Evolutionary conservation across 1,140 invertebrate genomes (phyloP), one percentile per base, ranked within the genome.

Genomic region (Nephila pilipes): DNA sequence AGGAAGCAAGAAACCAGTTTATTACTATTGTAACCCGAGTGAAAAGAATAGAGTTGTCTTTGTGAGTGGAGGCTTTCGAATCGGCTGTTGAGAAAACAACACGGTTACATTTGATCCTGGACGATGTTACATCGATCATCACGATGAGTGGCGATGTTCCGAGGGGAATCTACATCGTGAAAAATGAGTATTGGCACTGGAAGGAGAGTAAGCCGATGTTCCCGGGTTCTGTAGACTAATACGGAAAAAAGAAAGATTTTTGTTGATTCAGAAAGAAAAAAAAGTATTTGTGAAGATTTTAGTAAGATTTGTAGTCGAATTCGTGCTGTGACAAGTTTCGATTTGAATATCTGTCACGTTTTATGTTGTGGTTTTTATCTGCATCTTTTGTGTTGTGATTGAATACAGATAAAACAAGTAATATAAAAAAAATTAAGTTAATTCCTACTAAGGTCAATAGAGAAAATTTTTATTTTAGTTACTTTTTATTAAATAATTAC

Each of bases 151-250:
- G 29, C 65, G 65, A 75, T 60, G 58, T 60, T 60, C 4, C 0
- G 58, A 46, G 46, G 46, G 60, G 22, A 25, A 63, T 63, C 20
- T 29, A 32, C 65, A 75, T 75, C 65, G 65, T 75, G 65, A 75
- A 75, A 75, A 75, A 75, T 75, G 65, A 16, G 65, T 10, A 75
- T 75, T 75, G 65, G 65, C 65, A 75, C 65, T 4, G 65, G 65
- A 75, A 12, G 65, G 32, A 25, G 32, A 75, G 25, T 75, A 29
- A 75, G 16, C 29, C 12, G 16, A 75, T 75, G 65, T 75, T 18
- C 5, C n/a, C 29, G 58, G 18, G 58, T 60, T 22, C 58, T 60
- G 18, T 4, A 22, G 58, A 60, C 5, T 60, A 60, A 22, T 22
- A 60, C 5, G 20, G 12, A 22, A 22, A 60, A 60, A 16, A 16